phyloP scores from a whole-genome alignment of 2,113 vertebrate species.

The Gobio gobio region DNA sequence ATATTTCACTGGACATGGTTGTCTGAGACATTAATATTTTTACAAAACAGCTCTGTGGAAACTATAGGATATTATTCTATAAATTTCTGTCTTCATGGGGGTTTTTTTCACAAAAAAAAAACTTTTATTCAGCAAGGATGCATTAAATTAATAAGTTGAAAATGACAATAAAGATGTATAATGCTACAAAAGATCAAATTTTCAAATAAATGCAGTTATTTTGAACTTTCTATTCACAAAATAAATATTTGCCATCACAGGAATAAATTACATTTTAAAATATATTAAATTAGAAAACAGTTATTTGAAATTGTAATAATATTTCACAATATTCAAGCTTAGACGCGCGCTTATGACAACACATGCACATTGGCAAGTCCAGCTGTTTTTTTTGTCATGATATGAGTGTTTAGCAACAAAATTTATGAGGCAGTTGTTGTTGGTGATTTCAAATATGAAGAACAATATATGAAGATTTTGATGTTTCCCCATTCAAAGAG shows the following conservation, averaged over 20 bases:
- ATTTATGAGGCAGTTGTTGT: no score
- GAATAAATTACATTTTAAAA: neutral
- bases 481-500: no score
- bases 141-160: neutral
- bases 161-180: neutral
- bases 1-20: no score
- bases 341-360: no score
- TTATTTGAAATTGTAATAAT: neutral
- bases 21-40: neutral
- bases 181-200: no score
- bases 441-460: no score
- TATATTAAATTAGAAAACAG: neutral
- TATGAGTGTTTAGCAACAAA: no score
- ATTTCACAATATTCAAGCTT: neutral
- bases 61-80: neutral
- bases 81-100: no score
- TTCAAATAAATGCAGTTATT: neutral
- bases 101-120: neutral
- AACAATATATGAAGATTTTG: no score
- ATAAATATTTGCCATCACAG: neutral
- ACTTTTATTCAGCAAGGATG: neutral
- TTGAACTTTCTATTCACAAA: neutral
- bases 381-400: no score
- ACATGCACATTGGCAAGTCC: no score
- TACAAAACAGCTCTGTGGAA: neutral